Base-by-base conservation (phyloP, 2,888 invertebrate genomes). In the Minunthozetes semirufus region DNA sequence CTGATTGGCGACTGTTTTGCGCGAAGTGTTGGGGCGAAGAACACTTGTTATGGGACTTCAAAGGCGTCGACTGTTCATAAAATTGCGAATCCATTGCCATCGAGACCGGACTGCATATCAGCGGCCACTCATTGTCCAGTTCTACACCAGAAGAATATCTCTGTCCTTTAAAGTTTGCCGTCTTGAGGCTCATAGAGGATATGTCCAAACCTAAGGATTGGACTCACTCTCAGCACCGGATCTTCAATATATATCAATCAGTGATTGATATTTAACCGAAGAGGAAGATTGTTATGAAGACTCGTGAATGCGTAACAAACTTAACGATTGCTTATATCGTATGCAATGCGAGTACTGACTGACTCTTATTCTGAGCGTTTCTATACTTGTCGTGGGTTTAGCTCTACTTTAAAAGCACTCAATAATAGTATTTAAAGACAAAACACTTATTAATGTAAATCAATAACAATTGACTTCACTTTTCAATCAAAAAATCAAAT, bases 61-160 rank as follows among this genome's bases (percentile, higher is more conserved):
- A 22, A 25, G 74, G 74, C 19, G 75, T 73, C 27, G 72, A 27
- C 53, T 75, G 72, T 19, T 75, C 72, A 72, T 72, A 72, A 22
- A 72, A 72, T 29, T 56, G 73, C 53, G 75, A 75, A 75, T 75
- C 75, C 75, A 75, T 75, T 38, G 72, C 29, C 48, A 74, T 46
- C 72, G 75, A 75, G n/a, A 63, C 75, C 61, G 75, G 75, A 38
- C 72, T 72, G 70, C 74, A 74, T 74, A 74, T 74, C 56, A 75
- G 27, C 72, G 75, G 75, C 75, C 75, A 75, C 72, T 75, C 75
- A 53, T 72, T 72, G 72, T 75, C 75, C 46, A 75, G 72, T 48
- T 72, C 72, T 42, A 53, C 33, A 22, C 72, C 72, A 25, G 59
- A 59, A 27, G 59, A 59, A 59, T 59, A 59, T 38, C 72, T 61